Conservation (phyloP, 64 coral and sea anemone genomes). For the Catalaphyllia jardinei region DNA sequence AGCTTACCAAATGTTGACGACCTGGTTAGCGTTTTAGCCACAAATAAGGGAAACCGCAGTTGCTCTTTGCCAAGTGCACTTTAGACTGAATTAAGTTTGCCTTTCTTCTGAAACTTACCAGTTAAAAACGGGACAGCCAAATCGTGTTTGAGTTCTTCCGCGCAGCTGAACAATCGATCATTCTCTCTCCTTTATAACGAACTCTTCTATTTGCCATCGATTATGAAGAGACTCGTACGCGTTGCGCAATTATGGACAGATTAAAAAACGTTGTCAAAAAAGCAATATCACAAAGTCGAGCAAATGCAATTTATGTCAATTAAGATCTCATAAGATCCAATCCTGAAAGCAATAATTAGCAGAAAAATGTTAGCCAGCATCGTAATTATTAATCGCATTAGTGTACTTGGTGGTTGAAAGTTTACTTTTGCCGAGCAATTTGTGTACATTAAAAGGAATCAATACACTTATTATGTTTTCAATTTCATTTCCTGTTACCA, state of each 20-base stretch:
- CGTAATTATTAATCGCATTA: not conserved
- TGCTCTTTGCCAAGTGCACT: not conserved
- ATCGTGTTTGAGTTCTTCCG: not conserved
- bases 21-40: not conserved
- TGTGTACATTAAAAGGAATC: not conserved
- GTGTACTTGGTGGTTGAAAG: not conserved
- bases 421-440: not conserved
- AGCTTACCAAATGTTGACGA: not conserved
- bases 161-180: slow-evolving; percentile 1
- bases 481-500: slow-evolving; percentile 30
- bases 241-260: not conserved
- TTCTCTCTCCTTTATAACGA: slow-evolving; percentile 8
- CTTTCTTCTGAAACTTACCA: slow-evolving; percentile 24
- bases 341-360: not conserved
- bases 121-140: no score
- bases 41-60: not conserved
- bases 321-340: not conserved
- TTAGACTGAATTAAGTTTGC: not conserved
- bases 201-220: slow-evolving; percentile 20
- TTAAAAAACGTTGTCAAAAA: slow-evolving; percentile 5
- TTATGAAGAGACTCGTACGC: not conserved
- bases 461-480: not conserved
- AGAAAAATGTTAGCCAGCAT: not conserved
- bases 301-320: slow-evolving; percentile 4
- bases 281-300: not conserved